Evolutionary conservation across 2,113 vertebrate genomes (phyloP).

Genomic region (Kryptolebias marmoratus): DNA sequence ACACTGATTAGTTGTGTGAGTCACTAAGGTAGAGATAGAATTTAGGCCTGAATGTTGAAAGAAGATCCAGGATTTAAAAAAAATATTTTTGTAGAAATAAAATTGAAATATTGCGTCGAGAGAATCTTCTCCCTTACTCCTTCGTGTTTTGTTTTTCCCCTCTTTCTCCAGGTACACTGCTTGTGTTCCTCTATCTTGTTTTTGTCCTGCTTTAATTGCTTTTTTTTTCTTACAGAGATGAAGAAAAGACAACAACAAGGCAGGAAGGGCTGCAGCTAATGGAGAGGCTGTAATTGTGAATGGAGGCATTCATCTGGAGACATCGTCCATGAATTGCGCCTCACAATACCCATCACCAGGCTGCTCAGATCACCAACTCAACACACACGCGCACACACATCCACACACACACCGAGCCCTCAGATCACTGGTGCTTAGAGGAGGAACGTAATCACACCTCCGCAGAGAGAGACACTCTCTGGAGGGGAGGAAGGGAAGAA

Average conservation of each 20-base stretch:
- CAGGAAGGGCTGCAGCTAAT: conserved; percentile 70
- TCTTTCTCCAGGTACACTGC: conserved; percentile 59
- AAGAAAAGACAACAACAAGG: conserved; percentile 76
- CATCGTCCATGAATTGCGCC: conserved; percentile 72
- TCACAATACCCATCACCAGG: conserved; percentile 71
- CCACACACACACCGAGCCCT: conserved; percentile 39
- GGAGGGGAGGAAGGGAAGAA: conserved; percentile 43
- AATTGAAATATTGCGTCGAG: conserved; percentile 34
- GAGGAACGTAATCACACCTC: conserved; percentile 73
- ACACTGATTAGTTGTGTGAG: conserved; percentile 23
- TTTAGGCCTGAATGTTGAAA: conserved; percentile 46
- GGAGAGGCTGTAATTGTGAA: conserved; percentile 80
- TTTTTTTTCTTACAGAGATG: conserved; percentile 60
- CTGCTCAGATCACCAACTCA: conserved; percentile 77
- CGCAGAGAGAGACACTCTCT: conserved; percentile 49
- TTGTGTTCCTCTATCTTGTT: conserved; percentile 68
- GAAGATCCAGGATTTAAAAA: conserved; percentile 29
- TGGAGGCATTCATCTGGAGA: conserved; percentile 80
- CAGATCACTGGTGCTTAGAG: conserved; percentile 67
- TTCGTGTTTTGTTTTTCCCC: conserved; percentile 28
- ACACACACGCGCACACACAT: conserved; percentile 27
- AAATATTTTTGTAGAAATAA: conserved; percentile 37
- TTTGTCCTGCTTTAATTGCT: conserved; percentile 81
- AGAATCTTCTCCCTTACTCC: conserved; percentile 21
- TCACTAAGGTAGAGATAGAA: conserved; percentile 37